Evolutionary conservation across 2,888 invertebrate genomes (phyloP).

Genomic region (Melanotus villosus): DNA sequence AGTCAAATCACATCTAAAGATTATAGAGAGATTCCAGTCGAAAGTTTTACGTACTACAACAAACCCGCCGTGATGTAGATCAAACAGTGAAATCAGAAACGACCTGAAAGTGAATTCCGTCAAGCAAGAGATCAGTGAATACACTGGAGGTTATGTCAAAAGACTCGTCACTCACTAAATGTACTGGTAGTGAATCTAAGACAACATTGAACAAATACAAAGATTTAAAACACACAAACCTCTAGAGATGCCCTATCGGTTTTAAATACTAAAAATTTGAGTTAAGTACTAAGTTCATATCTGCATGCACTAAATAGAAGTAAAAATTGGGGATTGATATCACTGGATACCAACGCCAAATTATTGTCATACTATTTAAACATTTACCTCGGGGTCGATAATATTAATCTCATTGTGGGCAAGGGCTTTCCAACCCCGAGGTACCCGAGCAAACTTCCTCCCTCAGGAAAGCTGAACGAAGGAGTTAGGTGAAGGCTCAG

Average conservation of each 20-base stretch:
- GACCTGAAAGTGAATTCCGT: background rate
- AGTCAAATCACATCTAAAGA: background rate
- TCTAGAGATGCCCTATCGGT: background rate
- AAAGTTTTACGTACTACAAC: background rate
- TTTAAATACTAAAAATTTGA: background rate
- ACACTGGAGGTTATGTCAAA: background rate
- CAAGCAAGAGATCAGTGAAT: background rate
- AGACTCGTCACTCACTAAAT: background rate
- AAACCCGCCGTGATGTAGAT: background rate
- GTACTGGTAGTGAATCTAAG: background rate
- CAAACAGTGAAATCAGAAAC: constrained; percentile 2
- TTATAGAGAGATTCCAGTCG: background rate
- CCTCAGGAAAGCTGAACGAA: no score
- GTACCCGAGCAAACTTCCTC: no score
- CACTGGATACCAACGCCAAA: background rate
- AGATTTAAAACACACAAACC: background rate
- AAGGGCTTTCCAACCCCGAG: no score
- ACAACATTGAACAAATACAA: background rate
- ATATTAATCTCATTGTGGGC: no score
- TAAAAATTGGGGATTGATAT: constrained; percentile 1
- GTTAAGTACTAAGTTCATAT: background rate
- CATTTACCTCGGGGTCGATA: no score
- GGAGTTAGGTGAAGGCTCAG: no score
- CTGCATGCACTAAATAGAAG: background rate
- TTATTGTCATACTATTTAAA: no score